These are phyloP conservation scores for Hystrix cristata DNA, from an alignment of 2,113 vertebrate species.

Conservation along the genomic window DNA sequence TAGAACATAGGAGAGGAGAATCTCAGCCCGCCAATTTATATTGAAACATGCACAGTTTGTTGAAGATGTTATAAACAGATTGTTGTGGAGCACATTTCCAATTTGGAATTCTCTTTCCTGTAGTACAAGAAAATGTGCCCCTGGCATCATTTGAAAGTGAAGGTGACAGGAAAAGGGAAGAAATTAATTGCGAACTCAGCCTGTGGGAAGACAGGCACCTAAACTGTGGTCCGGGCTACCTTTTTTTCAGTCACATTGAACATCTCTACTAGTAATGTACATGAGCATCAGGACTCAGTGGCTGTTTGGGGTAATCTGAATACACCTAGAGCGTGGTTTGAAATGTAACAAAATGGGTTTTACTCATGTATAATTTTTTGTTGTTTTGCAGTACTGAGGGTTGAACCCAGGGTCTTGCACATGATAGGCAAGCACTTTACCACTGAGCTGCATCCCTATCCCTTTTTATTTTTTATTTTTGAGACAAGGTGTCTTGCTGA, in stretches of 20 bases:
- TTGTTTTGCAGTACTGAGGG: not conserved
- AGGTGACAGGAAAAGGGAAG: not conserved
- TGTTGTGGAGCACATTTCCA: not conserved
- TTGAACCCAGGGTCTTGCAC: not conserved
- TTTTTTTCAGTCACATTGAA: not conserved
- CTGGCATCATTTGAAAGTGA: not conserved
- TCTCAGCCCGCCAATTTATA: not conserved
- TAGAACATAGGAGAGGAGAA: not conserved
- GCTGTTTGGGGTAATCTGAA: not conserved
- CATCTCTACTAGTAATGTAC: not conserved
- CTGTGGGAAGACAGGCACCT: too few species aligned
- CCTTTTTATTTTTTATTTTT: not conserved
- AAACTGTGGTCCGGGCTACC: fast-evolving
- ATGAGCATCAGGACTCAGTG: not conserved
- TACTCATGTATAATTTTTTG: not conserved
- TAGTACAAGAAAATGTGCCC: not conserved
- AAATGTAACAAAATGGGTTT: not conserved
- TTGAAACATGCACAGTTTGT: not conserved
- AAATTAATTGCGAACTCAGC: too few species aligned
- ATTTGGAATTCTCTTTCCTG: not conserved
- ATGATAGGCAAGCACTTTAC: not conserved
- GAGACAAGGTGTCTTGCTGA: not conserved
- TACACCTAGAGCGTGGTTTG: not conserved
- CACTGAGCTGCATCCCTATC: not conserved
- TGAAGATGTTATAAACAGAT: not conserved